Conservation (phyloP, 2,888 invertebrate species). For the Mellilla xanthometata region DNA sequence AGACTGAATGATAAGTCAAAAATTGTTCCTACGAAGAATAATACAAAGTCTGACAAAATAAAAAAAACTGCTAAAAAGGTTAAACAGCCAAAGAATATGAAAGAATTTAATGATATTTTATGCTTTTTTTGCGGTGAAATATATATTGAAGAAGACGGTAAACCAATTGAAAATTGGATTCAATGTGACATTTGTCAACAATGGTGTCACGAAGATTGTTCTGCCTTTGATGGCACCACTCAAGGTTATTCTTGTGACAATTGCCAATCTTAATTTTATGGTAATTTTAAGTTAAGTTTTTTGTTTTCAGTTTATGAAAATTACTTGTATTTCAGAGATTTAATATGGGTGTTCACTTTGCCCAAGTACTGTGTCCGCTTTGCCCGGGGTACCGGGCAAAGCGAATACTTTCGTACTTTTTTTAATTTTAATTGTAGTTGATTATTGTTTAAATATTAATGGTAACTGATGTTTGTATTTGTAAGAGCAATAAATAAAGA, state of each 20-base stretch:
- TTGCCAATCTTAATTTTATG: conserved; percentile 12
- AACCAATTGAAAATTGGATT: conserved; percentile 34
- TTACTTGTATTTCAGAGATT: conserved; percentile 9
- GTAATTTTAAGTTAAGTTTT: conserved; percentile 13
- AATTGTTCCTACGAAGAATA: conserved; percentile 30
- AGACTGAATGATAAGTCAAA: conserved; percentile 30
- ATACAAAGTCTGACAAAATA: conserved; percentile 21
- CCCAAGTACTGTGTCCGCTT: conserved; percentile 27
- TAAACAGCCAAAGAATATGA: conserved; percentile 31
- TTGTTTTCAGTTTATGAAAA: conserved; percentile 22
- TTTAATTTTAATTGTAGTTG: conserved; percentile 27
- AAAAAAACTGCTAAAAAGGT: conserved; percentile 28
- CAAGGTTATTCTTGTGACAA: conserved; percentile 29
- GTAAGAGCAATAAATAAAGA: conserved; percentile 26
- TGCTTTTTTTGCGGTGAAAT: conserved; percentile 33
- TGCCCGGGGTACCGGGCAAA: conserved; percentile 28
- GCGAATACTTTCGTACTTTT: conserved; percentile 31
- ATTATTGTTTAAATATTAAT: conserved; percentile 26
- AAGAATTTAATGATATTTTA: conserved; percentile 32
- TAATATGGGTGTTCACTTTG: conserved; percentile 24
- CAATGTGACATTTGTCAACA: conserved; percentile 31
- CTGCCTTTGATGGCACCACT: conserved; percentile 29
- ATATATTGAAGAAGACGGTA: conserved; percentile 27
- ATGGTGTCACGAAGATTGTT: conserved; percentile 32
- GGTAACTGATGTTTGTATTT: conserved; percentile 21